Evolutionary conservation across 92 coral and sea anemone genomes (phyloP).

Genomic region (Phymanthus crucifer): DNA sequence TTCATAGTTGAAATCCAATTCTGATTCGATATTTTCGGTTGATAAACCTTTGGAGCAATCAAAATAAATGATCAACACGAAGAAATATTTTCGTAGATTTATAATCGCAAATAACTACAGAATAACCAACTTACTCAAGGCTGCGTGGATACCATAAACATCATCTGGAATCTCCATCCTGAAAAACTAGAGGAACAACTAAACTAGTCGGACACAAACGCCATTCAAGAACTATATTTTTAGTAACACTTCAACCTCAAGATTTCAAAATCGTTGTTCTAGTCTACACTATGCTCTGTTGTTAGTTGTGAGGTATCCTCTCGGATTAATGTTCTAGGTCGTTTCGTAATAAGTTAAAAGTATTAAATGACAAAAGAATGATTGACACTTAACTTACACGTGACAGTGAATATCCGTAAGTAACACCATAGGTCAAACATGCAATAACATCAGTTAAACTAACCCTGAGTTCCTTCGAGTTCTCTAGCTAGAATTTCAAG

Average conservation of each 20-base stretch:
- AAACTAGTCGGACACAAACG: neutral
- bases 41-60: neutral
- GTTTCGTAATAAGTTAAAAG: constrained; percentile 19
- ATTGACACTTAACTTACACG: constrained; percentile 19
- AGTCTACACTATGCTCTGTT: neutral
- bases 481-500: no score
- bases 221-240: neutral
- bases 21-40: neutral
- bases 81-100: neutral
- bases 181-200: neutral
- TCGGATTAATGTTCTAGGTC: neutral
- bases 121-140: neutral
- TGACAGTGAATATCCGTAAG: constrained; percentile 21
- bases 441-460: no score
- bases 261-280: neutral
- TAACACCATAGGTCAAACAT: neutral
- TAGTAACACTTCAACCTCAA: neutral
- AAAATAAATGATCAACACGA: neutral
- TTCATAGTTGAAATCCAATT: constrained; percentile 4
- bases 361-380: constrained; percentile 2
- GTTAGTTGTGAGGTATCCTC: neutral
- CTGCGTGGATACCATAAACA: constrained; percentile 9
- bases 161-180: constrained; percentile 35
- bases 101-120: neutral
- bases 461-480: no score